Evolutionary conservation across 2,888 invertebrate species (phyloP).

Genomic region (Anorthoa munda): DNA sequence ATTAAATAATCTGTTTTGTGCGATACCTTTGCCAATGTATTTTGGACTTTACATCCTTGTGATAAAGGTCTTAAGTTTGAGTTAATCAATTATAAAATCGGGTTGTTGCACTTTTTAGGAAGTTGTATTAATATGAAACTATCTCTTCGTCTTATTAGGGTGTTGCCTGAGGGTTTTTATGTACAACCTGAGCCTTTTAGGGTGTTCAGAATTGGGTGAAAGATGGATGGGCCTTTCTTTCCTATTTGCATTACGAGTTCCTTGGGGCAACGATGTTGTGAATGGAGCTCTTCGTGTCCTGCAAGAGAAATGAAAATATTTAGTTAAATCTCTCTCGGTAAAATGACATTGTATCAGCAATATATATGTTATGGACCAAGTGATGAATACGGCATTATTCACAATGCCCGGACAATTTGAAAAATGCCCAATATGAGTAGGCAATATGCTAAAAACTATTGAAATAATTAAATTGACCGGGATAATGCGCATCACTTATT

Average conservation of each 20-base stretch:
- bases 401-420: no score
- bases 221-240: conserved; percentile 30
- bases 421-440: no score
- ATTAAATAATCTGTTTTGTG: conserved; percentile 70
- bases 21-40: conserved; percentile 63
- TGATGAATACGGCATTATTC: no score
- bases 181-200: conserved; percentile 44
- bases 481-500: no score
- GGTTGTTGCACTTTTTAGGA: conserved; percentile 67
- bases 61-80: conserved; percentile 32
- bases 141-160: conserved; percentile 65
- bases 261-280: background rate
- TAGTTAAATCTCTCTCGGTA: no score
- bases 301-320: no score
- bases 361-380: no score
- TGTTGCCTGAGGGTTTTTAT: conserved; percentile 62
- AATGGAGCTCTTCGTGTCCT: background rate
- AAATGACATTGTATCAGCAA: no score
- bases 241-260: conserved; percentile 28
- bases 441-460: no score
- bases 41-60: conserved; percentile 55
- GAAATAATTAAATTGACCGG: no score
- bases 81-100: conserved; percentile 58
- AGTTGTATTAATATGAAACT: conserved; percentile 63
- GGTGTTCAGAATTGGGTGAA: conserved; percentile 33